Conservation (phyloP, 2,797 vertebrate species). For the Ctenochaetus hawaiiensis region DNA sequence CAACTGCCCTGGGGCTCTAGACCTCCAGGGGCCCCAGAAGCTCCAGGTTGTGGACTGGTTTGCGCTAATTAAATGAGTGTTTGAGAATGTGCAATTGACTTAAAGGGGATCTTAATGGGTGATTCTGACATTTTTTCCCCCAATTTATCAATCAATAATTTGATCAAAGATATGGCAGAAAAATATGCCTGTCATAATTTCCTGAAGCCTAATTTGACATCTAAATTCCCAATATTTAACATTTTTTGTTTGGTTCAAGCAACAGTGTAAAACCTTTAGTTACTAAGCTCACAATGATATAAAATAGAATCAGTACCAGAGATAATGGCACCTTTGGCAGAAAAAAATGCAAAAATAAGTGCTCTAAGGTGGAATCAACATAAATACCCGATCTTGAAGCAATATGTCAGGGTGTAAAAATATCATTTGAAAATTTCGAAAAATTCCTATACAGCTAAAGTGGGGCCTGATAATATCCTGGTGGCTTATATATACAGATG, state of each 20-base stretch:
- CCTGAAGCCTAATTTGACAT: too few relatives aligned
- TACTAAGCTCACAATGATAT: background rate
- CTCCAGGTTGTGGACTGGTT: too few relatives aligned
- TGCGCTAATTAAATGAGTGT: background rate
- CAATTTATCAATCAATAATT: background rate
- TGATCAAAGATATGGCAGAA: background rate
- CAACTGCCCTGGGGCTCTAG: background rate
- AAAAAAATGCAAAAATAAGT: background rate
- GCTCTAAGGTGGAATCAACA: background rate
- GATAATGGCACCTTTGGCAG: background rate
- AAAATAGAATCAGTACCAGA: background rate
- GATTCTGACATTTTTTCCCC: background rate
- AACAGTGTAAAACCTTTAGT: too few relatives aligned
- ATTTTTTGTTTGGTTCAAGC: too few relatives aligned
- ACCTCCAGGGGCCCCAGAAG: background rate
- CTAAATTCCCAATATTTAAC: too few relatives aligned
- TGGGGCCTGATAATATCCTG: background rate
- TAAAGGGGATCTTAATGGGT: too few relatives aligned
- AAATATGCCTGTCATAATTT: background rate
- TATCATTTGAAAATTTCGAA: background rate
- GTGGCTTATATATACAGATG: too few relatives aligned
- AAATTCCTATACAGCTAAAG: background rate
- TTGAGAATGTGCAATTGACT: background rate
- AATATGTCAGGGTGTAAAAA: conserved; percentile 3
- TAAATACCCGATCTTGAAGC: background rate